phyloP scores from a whole-genome alignment of 2,888 invertebrate species.

The Morpho helenor region DNA sequence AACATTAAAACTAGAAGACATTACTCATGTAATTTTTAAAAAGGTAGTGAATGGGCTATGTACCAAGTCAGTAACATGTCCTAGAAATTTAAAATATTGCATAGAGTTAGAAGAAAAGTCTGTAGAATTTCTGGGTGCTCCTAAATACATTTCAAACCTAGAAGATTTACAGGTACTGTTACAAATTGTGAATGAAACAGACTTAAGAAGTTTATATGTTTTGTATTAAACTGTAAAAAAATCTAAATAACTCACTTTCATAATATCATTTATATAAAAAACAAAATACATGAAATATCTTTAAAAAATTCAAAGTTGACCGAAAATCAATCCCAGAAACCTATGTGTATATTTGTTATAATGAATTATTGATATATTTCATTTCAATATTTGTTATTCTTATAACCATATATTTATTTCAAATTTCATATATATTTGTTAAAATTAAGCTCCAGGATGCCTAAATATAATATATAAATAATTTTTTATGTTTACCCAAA shows the following conservation, averaged over 20 bases:
- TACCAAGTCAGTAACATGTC: constrained; percentile 61
- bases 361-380: constrained; percentile 21
- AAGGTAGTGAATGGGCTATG: constrained; percentile 53
- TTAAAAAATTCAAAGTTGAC: too few relatives aligned
- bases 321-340: too few relatives aligned
- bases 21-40: constrained; percentile 65
- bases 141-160: constrained; percentile 64
- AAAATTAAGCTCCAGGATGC: constrained; percentile 8
- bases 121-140: constrained; percentile 69
- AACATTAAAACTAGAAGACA: constrained; percentile 28
- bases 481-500: not conserved
- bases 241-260: not conserved
- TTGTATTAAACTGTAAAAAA: constrained; percentile 40
- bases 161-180: constrained; percentile 70
- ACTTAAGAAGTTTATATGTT: constrained; percentile 63
- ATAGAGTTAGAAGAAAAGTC: constrained; percentile 62
- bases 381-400: constrained; percentile 19
- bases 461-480: constrained; percentile 3
- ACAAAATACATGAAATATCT: too few relatives aligned
- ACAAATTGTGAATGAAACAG: constrained; percentile 72
- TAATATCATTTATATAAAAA: not conserved
- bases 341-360: not conserved
- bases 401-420: constrained; percentile 5
- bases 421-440: constrained; percentile 2
- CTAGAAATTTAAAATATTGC: constrained; percentile 64